Percentiles rank a stretch among this genome's conserved stretches.
Evolutionary conservation across 2,888 invertebrate species (phyloP).

Genomic region (Bhutanitis thaidina): DNA sequence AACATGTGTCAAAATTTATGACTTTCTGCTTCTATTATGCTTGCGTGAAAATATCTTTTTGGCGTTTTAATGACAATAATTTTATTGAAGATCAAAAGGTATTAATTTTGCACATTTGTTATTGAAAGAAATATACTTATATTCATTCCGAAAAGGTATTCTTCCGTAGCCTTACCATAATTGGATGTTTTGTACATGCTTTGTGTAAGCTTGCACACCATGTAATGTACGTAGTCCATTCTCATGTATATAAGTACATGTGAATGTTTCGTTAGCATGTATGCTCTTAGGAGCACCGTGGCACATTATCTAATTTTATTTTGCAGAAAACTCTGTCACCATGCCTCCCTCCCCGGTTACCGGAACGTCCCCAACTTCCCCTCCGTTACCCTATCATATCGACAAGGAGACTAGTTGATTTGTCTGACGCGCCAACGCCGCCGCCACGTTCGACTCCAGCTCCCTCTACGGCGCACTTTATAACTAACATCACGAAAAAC

Average conservation of each 20-base stretch:
- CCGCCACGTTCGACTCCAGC: constrained; percentile 55
- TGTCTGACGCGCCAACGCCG: constrained; percentile 65
- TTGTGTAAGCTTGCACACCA: constrained; percentile 2
- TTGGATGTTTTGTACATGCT: constrained; percentile 4
- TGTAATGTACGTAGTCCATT: constrained; percentile 9
- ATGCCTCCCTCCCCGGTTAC: constrained; percentile 67
- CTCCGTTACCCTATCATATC: constrained; percentile 68
- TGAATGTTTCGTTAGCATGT: constrained; percentile 42
- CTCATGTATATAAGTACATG: not conserved
- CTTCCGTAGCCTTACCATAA: not conserved
- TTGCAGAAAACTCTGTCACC: constrained; percentile 74
- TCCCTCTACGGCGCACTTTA: constrained; percentile 52
- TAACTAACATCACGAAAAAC: constrained; percentile 67
- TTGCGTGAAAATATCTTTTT: not conserved
- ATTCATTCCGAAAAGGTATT: not conserved
- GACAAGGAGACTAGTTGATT: constrained; percentile 65
- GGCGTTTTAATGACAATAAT: not conserved
- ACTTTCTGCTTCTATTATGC: not conserved
- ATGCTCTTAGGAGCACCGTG: constrained; percentile 62
- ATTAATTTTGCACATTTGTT: no score
- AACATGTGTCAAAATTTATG: not conserved
- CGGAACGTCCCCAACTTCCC: constrained; percentile 66
- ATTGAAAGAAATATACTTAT: no score
- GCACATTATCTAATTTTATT: constrained; percentile 70
- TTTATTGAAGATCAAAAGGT: not conserved